phyloP scores from a whole-genome alignment of 2,113 vertebrate genomes.

The Platysternon megacephalum region DNA sequence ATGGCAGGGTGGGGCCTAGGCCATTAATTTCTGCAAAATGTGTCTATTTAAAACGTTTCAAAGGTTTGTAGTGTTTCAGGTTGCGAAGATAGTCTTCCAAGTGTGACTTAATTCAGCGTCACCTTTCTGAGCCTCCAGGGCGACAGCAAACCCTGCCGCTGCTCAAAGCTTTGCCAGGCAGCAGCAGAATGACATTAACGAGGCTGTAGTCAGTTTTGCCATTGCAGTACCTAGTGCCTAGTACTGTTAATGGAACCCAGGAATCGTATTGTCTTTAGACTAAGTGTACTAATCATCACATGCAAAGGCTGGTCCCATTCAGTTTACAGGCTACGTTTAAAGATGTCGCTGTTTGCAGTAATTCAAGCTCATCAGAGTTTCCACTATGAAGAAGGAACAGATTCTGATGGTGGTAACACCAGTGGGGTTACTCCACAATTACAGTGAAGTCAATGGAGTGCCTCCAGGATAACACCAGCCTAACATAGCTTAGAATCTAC shows the following conservation, averaged over 20 bases:
- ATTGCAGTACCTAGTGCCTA: not conserved
- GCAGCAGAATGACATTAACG: not conserved
- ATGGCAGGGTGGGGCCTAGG: not conserved
- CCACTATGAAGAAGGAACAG: not conserved
- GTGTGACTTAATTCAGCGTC: accelerated
- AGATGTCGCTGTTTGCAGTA: not conserved
- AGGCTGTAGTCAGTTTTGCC: not conserved
- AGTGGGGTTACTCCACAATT: accelerated
- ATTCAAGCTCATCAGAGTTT: not conserved
- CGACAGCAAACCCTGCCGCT: accelerated
- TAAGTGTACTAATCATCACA: not conserved
- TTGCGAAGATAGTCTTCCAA: not conserved
- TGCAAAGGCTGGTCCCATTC: not conserved
- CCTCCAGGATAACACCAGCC: accelerated
- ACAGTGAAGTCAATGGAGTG: accelerated
- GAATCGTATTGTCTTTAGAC: accelerated
- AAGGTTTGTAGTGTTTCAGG: not conserved
- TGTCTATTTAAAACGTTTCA: not conserved
- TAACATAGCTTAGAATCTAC: accelerated
- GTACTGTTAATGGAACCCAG: not conserved
- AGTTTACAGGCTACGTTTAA: accelerated
- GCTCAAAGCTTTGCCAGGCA: not conserved
- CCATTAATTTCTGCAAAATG: not conserved
- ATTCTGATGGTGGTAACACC: not conserved
- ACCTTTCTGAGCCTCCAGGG: not conserved